phyloP scores from a whole-genome alignment of 2,113 vertebrate species.

The Alligator mississippiensis region DNA sequence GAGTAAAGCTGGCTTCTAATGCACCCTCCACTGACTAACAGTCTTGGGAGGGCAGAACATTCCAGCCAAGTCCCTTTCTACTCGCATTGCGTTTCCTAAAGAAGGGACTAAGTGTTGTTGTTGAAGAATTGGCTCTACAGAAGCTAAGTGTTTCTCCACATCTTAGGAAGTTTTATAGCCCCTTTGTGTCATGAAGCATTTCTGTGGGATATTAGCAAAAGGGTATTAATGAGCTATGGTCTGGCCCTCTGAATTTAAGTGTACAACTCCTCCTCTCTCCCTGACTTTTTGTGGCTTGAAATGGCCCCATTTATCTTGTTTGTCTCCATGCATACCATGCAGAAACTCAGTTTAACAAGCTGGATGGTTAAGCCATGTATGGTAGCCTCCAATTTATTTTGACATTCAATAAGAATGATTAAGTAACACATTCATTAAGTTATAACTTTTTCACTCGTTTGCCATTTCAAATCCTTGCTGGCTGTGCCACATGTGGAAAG shows the following conservation, averaged over 20 bases:
- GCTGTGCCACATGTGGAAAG: conserved; percentile 57
- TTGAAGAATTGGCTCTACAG: not conserved
- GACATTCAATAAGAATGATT: conserved; percentile 70
- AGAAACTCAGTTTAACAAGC: conserved; percentile 55
- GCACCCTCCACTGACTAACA: not conserved
- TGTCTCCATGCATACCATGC: conserved; percentile 34
- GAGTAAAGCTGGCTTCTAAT: not conserved
- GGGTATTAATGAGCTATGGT: not conserved
- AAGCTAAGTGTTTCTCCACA: not conserved
- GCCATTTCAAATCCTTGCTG: conserved; percentile 55
- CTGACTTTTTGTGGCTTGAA: not conserved
- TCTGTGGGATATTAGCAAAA: not conserved
- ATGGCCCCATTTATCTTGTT: not conserved
- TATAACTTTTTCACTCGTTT: conserved; percentile 55
- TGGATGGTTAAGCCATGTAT: conserved; percentile 15
- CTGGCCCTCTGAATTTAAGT: not conserved
- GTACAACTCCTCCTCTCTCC: not conserved
- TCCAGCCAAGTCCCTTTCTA: not conserved
- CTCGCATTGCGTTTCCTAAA: not conserved
- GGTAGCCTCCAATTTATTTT: conserved; percentile 66
- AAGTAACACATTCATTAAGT: conserved; percentile 54
- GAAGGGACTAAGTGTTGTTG: not conserved
- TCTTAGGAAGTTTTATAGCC: not conserved
- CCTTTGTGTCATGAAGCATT: not conserved
- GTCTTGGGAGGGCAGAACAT: not conserved